Base-by-base conservation (phyloP, 2,888 invertebrate species). In the Ariolimax columbianus region DNA sequence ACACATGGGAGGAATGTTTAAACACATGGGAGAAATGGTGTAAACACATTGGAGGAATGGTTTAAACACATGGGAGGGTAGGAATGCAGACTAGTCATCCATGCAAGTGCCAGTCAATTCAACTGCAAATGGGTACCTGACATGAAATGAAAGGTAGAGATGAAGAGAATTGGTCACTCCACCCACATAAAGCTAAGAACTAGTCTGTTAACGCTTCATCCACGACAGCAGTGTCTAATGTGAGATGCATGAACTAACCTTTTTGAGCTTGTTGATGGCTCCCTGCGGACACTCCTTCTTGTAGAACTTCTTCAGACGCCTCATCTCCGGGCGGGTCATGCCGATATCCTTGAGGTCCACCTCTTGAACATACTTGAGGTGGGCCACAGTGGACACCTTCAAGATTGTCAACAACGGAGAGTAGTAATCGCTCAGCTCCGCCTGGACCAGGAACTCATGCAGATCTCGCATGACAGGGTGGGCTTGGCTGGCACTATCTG, bases 271-370 rank as follows among this genome's bases (percentile, higher is more conserved):
- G 59, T 97, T 97, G 86, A 98, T 95, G 93, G 98, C 98, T 89
- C 97, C 97, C 93, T 98, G 97, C 0, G 98, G 98, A 93, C 97
- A 98, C 94, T 98, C 97, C 94, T 97, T 98, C 87, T 97, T 97
- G 94, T 97, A 99, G 93, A 96, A 97, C 95, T 98, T 98, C 92
- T 97, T 97, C 89, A 99, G 96, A 85, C 99, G 96, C 87, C 99
- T 96, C 95, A 98, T 98, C 95, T 99, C 99, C 43, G 99, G 98
- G 92, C 97, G 97, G 30, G 98, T 97, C 95, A 98, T 96, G 30
- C 99, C 99, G 91, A 99, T 97, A 90, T 97, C 97, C 83, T 96
- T 95, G 87, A 99, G 95, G 94, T 99, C 99, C 91, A 98, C 97
- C 91, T 97, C 97, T 66, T 97, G 97, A 78, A 98, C 98, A 95